Evolutionary conservation across 2,888 invertebrate species (phyloP).

Genomic region (Leucophora obtusa): DNA sequence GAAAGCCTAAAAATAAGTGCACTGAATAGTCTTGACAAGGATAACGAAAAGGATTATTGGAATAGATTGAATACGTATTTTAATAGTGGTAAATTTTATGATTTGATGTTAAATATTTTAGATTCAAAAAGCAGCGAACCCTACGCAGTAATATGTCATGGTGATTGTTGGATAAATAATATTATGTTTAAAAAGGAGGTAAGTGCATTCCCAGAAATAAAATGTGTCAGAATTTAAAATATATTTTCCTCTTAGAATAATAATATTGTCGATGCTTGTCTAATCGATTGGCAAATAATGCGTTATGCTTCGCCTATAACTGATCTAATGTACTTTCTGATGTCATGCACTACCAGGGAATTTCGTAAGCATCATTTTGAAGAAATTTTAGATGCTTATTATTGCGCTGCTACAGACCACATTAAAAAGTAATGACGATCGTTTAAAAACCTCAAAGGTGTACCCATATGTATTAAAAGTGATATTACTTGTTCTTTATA

Average conservation of each 20-base stretch:
- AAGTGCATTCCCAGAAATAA: neutral
- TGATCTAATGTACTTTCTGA: constrained; percentile 74
- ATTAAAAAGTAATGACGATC: constrained; percentile 67
- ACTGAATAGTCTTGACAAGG: constrained; percentile 63
- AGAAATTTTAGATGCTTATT: constrained; percentile 71
- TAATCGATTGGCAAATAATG: constrained; percentile 76
- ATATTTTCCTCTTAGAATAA: constrained; percentile 60
- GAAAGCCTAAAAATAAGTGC: constrained; percentile 69
- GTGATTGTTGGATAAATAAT: constrained; percentile 78
- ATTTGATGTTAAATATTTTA: constrained; percentile 66
- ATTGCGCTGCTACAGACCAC: constrained; percentile 68
- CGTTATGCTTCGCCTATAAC: constrained; percentile 74
- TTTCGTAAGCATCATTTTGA: constrained; percentile 70
- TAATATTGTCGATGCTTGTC: constrained; percentile 66
- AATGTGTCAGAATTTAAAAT: neutral
- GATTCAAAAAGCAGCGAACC: constrained; percentile 71
- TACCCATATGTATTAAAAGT: neutral
- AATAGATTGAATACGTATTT: constrained; percentile 66
- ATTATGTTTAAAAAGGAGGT: constrained; percentile 70
- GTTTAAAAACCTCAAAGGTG: neutral
- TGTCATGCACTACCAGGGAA: constrained; percentile 70
- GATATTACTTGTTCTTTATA: constrained; percentile 32
- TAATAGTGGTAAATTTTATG: constrained; percentile 65
- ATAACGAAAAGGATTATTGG: constrained; percentile 55
- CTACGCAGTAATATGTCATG: constrained; percentile 75